A percentile compares a stretch with the other conserved stretches of the same genome.
Evolutionary conservation across 2,888 invertebrate genomes (phyloP).

Genomic region (Leptinotarsa rubiginosa): DNA sequence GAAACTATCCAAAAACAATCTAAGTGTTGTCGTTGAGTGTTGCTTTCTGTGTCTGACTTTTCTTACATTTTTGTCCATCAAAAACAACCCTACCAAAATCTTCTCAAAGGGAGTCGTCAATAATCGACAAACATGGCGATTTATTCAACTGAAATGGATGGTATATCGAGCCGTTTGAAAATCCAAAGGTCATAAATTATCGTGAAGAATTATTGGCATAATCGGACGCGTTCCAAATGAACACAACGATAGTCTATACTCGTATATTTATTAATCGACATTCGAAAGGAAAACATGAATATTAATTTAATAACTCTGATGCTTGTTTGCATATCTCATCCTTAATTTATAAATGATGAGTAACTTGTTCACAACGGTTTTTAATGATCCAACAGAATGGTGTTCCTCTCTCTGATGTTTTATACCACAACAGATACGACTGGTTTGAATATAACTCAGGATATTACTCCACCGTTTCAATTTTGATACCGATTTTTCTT

Average conservation of each 20-base stretch:
- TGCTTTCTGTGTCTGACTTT: too few relatives aligned
- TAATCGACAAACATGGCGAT: slow-evolving; percentile 15
- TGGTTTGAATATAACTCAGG: too few relatives aligned
- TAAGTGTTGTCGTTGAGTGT: too few relatives aligned
- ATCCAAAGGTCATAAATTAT: slow-evolving; percentile 34
- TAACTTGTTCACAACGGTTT: slow-evolving; percentile 27
- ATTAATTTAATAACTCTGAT: slow-evolving; percentile 56
- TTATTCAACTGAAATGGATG: slow-evolving; percentile 14
- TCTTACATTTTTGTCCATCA: too few relatives aligned
- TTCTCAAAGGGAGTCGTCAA: neutral
- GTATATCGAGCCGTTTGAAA: slow-evolving; percentile 16
- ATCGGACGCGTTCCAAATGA: slow-evolving; percentile 49
- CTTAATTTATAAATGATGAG: slow-evolving; percentile 43
- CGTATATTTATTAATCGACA: slow-evolving; percentile 53
- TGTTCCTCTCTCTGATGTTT: neutral
- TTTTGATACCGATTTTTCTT: too few relatives aligned
- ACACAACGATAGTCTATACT: slow-evolving; percentile 46
- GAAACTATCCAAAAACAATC: too few relatives aligned
- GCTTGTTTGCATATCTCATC: slow-evolving; percentile 50
- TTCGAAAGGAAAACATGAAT: slow-evolving; percentile 52
- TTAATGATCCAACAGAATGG: neutral
- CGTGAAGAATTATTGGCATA: slow-evolving; percentile 51
- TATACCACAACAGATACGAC: too few relatives aligned
- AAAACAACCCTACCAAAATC: slow-evolving; percentile 18
- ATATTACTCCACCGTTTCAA: too few relatives aligned